Base-by-base conservation (phyloP, 2,888 invertebrate species). In the Coecobrya sp. region DNA sequence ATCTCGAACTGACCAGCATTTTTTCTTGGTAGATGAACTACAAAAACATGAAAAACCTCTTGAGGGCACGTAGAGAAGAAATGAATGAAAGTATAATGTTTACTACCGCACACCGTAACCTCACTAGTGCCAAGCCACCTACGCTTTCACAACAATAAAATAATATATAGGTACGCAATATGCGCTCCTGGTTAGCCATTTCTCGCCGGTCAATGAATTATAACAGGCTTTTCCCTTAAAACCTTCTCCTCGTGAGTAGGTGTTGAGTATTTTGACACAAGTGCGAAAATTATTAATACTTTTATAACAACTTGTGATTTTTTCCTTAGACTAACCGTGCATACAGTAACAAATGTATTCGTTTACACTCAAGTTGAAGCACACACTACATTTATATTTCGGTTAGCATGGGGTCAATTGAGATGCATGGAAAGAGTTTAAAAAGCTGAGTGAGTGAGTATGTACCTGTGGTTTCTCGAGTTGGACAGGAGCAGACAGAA, bases 61-160 rank as follows among this genome's bases (percentile, higher is more conserved):
- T 49, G 27, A 79, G 79, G 42, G 7, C 55, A 76, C 76, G 45
- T 19, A 27, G 45, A 22, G 7, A 79, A 7, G 1, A 42, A 73
- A 70, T 70, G 68, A 76, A 45, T 76, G 76, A 45, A 25, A 79
- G 16, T 27, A 79, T 70, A 45, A 45, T 73, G 19, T 73, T 73
- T 70, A 16, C 68, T 36, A 4, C 68, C 10, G 19, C 19, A n/a
- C 42, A 19, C 3, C 10, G 19, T 11, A 36, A 10, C 70, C 19
- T 19, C 45, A n/a, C 68, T 0, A 68, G 11, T 25, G 13, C 5
- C n/a, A n/a, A n/a, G 16, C 30, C 68, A 68, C 68, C 68, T 68
- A 68, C 70, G 42, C 76, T 49, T 25, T 76, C 13, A 49, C 13
- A 68, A 30, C 68, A 68, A 68, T 27, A 65, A 16, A 65, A 65